Percentiles rank a stretch among this genome's conserved stretches.
These are phyloP conservation scores for Pyralis farinalis DNA, from an alignment of 2,888 invertebrate genomes.

Conservation along the genomic window DNA sequence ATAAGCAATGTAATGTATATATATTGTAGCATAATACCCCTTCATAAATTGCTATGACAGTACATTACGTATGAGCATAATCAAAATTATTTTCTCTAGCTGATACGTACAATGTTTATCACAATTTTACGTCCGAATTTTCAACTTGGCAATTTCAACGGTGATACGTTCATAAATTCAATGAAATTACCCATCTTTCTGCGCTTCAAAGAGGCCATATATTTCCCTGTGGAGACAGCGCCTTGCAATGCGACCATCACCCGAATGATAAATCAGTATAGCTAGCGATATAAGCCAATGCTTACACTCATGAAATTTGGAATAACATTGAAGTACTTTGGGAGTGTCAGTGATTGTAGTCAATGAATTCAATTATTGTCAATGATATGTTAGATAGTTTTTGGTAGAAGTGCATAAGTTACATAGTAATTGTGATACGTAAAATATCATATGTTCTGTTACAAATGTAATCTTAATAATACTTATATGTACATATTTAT, in stretches of 20 bases:
- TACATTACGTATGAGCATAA: background rate
- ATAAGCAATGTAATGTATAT: too few relatives aligned
- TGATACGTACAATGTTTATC: slow-evolving; percentile 52
- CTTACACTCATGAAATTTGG: slow-evolving; percentile 32
- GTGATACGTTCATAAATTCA: slow-evolving; percentile 76
- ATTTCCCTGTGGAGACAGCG: slow-evolving; percentile 65
- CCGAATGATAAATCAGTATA: slow-evolving; percentile 70
- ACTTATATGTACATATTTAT: too few relatives aligned
- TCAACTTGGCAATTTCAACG: slow-evolving; percentile 60
- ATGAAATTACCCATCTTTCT: slow-evolving; percentile 78
- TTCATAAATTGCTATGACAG: background rate
- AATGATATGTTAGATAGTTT: too few relatives aligned
- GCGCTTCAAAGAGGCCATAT: slow-evolving; percentile 75
- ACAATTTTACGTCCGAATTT: slow-evolving; percentile 61
- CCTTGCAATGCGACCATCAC: slow-evolving; percentile 69
- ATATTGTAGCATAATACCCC: too few relatives aligned
- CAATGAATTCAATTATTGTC: too few relatives aligned
- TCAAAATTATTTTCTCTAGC: slow-evolving; percentile 7
- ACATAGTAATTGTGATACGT: too few relatives aligned
- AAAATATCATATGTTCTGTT: too few relatives aligned
- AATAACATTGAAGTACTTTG: slow-evolving; percentile 13
- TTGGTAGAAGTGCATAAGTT: too few relatives aligned
- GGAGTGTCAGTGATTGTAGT: slow-evolving; percentile 1
- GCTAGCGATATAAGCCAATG: slow-evolving; percentile 39
- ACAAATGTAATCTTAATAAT: too few relatives aligned